A percentile compares a stretch with the other conserved stretches of the same genome.
Conservation (phyloP, 2,888 invertebrate genomes). For the Neoitamus cyanurus region DNA sequence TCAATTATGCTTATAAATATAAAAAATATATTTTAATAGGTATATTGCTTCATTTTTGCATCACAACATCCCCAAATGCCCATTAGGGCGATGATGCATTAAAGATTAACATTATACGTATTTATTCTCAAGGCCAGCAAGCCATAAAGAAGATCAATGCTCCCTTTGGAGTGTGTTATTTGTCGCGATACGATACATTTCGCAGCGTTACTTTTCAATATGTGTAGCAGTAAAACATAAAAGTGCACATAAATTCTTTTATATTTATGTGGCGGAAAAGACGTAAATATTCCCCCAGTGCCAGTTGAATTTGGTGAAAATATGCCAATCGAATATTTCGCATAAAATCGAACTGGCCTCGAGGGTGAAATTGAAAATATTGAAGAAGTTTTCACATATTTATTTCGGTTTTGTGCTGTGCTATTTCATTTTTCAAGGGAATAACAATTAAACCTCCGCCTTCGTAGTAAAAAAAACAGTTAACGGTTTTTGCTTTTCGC, state of each 20-base stretch:
- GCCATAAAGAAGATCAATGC: background rate
- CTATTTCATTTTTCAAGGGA: too few species aligned
- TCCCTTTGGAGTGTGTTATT: background rate
- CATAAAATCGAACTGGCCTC: background rate
- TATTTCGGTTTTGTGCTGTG: background rate
- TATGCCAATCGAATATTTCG: background rate
- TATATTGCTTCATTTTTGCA: too few species aligned
- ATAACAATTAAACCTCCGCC: too few species aligned
- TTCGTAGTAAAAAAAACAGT: too few species aligned
- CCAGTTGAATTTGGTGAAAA: background rate
- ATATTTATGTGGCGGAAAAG: background rate
- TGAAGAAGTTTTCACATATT: background rate
- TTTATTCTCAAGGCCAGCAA: background rate
- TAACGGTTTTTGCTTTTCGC: too few species aligned
- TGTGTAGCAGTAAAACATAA: background rate
- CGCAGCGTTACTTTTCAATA: background rate
- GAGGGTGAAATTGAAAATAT: background rate
- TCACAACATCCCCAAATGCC: too few species aligned
- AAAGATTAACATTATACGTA: background rate
- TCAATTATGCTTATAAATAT: too few species aligned
- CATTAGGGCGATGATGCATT: background rate
- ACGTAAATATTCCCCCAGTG: background rate
- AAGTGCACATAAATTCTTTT: background rate
- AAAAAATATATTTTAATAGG: too few species aligned
- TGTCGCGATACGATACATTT: background rate